These are phyloP conservation scores for Polydrusus tereticollis DNA, from an alignment of 2,888 invertebrate species.

Conservation along the genomic window DNA sequence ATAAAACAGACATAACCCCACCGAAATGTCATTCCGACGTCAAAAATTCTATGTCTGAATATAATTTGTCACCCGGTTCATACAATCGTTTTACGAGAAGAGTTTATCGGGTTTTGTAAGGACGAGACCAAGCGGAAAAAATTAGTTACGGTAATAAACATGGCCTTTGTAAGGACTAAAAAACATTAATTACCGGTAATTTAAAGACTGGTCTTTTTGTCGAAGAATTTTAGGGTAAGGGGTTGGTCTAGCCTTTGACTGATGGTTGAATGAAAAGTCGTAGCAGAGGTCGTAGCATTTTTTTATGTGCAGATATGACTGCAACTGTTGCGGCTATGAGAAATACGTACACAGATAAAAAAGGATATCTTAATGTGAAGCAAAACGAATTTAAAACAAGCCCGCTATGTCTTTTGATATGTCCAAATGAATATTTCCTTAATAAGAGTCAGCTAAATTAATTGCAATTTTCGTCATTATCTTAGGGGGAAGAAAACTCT, in stretches of 20 bases:
- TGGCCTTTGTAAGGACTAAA: constrained; percentile 43
- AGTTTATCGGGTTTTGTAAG: constrained; percentile 50
- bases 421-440: too few relatives aligned
- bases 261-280: neutral
- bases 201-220: constrained; percentile 49
- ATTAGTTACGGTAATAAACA: constrained; percentile 55
- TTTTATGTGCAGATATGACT: neutral
- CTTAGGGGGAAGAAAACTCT: too few relatives aligned
- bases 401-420: too few relatives aligned
- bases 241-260: constrained; percentile 26
- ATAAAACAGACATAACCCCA: constrained; percentile 28
- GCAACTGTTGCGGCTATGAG: neutral
- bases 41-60: constrained; percentile 34
- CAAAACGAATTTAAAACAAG: too few relatives aligned
- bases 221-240: constrained; percentile 16
- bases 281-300: neutral
- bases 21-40: constrained; percentile 35
- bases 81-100: constrained; percentile 38
- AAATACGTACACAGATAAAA: neutral
- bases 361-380: neutral
- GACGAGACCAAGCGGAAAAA: constrained; percentile 53
- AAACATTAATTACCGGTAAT: constrained; percentile 55
- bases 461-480: too few relatives aligned
- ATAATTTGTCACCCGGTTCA: constrained; percentile 52
- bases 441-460: too few relatives aligned